Base-by-base conservation (phyloP, 2,888 invertebrate genomes). In the Cataglyphis albicans region DNA sequence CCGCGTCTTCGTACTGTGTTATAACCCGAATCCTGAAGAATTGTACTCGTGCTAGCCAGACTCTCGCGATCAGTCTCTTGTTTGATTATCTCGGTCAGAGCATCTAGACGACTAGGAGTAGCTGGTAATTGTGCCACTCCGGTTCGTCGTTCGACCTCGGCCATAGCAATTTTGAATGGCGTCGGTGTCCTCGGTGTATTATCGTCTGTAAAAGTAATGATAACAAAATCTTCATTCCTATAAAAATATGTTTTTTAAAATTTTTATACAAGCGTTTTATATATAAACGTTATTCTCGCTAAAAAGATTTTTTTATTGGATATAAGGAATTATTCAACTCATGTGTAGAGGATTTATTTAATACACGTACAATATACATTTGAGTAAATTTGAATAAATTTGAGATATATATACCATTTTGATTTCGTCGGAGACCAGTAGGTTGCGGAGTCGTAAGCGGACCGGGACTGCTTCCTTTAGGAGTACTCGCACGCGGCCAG, bases 101-200 rank as follows among this genome's bases (percentile, higher is more conserved):
- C 98, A 0, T 97, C 97, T 6, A 98, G 94, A 59, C 97, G 95
- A 1, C 97, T 97, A 0, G 98, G 98, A 18, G 97, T 97, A 80
- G 97, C 96, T 7, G 97, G 96, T 78, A 96, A 94, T 87, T 96
- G 96, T 18, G 95, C 95, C 0, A 96, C 95, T 0, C 97, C 97
- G 0, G 97, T 97, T 90, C 97, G 97, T 95, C 97, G 97, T 90
- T 98, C 97, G 52, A 98, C 95, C 90, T 98, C 98, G 0, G 98
- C 98, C 91, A 98, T 95, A 0, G 98, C 98, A 89, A 98, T 97
- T 94, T 99, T 99, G 95, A 99, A 98, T 0, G 99, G 99, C 0
- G 99, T 99, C 2, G 99, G 99, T 0, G 99, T 99, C 90, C 98
- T 95, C 1, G 96, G 96, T 0, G 95, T 95, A 44, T 92, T 93